Evolutionary conservation across 2,797 vertebrate species (phyloP), one percentile per base, ranked within the genome.

Genomic region (Darevskia mixta): DNA sequence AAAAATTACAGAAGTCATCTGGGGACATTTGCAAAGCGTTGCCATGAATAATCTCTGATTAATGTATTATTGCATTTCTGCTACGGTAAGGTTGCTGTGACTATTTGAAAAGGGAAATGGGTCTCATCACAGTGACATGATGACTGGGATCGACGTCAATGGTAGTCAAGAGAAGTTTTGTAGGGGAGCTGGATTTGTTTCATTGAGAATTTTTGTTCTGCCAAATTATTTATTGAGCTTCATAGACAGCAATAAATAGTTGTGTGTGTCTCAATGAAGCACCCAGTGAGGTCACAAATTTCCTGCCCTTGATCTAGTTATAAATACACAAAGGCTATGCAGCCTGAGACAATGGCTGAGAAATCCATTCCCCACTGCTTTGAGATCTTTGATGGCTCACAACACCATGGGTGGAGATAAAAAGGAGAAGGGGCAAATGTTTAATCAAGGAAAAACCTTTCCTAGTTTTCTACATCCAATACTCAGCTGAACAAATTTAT

Each of bases 21-120:
- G 20, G 84, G 86, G 72, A 95, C 67, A 15, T 76, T 82, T 72
- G 73, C 82, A 90, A 85, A 86, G 32, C 64, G 72, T n/a, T 45
- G 64, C 58, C 23, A 90, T 76, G 92, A 93, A 93, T 38, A 77
- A 90, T 90, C 86, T 18, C 64, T 20, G 7, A 82, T 35, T 72
- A 41, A 85, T 85, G 81, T 41, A 32, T 87, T 76, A 75, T 25
- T 55, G 41, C 29, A 67, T 66, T 76, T 75, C 78, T 76, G 41
- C 49, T 76, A 38, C 2, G 32, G 83, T n/a, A 6, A 8, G 13
- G 18, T 49, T 13, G 32, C 41, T 43, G n/a, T 49, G 41, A 81
- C 38, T 55, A 49, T 55, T 75, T 84, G 87, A 80, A 79, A 82
- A 87, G 8, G 72, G 58, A 35, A 82, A 55, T 49, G 43, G 25